Evolutionary conservation across 1,140 invertebrate genomes (phyloP), one percentile per base, ranked within the genome.

Genomic region (Cherax quadricarinatus): DNA sequence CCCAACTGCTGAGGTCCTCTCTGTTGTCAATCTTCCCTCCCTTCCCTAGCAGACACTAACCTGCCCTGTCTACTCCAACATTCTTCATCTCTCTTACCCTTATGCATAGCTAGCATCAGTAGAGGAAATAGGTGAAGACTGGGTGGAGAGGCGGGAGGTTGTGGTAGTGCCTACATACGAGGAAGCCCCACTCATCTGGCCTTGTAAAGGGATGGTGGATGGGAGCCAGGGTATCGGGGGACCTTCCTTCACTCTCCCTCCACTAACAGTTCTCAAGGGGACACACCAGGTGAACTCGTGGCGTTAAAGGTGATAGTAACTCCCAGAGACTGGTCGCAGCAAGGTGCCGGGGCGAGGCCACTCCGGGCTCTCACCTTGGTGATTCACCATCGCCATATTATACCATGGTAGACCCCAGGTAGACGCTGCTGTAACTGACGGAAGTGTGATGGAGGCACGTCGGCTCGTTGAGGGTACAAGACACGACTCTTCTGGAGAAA

Each of bases 1-100:
- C 73, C 83, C 81, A 70, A 18, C 60, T 86, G 89, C n/a, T 53
- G 24, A 81, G 24, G 80, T 49, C 82, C 82, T 81, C 89, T 16
- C 30, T 24, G 4, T 57, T 80, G 51, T 60, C 81, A 70, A 41
- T 70, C 66, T 21, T 62, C 51, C 51, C 53, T 9, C 53, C 53
- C 53, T 57, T 14, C 53, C 53, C 53, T 14, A 57, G 12, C 12
- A 57, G 6, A 57, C 12, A 60, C 83, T 41, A 41, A 48, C 79
- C 24, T n/a, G 30, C 51, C 51, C 4, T 48, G 24, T 41, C 41
- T 7, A 57, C 78, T 41, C 9, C 6, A n/a, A 3, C 66, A 30
- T 88, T 66, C 80, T 78, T 82, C 78, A 6, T 70, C 53, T 18
- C 41, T 53, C 30, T 7, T 18, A 24, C 48, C 9, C 78, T 24